These are phyloP conservation scores for Mesitornis unicolor DNA, from an alignment of 2,113 vertebrate species.

Conservation along the genomic window DNA sequence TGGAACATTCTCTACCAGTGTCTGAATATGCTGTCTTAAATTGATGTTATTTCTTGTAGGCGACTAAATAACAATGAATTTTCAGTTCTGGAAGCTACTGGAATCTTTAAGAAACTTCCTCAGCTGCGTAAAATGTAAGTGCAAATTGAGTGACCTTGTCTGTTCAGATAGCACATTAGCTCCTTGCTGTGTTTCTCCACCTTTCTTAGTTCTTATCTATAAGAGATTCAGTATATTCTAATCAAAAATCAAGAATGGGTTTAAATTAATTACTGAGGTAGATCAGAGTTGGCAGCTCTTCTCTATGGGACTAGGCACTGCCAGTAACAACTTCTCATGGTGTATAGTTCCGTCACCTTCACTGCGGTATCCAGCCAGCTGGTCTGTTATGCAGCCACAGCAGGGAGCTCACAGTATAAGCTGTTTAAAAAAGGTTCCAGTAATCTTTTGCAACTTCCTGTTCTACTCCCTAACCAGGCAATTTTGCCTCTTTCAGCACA, in stretches of 20 bases:
- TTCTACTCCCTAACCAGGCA: conserved; percentile 20
- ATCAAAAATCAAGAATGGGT: neutral
- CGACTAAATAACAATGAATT: conserved; percentile 98
- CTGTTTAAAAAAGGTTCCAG: conserved; percentile 12
- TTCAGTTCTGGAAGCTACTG: conserved; percentile 93
- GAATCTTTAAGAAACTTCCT: conserved; percentile 96
- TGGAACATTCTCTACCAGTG: neutral
- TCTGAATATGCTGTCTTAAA: neutral
- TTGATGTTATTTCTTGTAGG: conserved; percentile 63
- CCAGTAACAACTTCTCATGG: neutral
- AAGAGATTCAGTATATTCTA: neutral
- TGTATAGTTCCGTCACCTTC: neutral
- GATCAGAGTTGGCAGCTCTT: neutral
- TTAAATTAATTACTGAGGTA: neutral
- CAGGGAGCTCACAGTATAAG: conserved; percentile 7
- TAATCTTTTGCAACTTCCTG: conserved; percentile 59
- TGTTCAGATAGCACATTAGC: neutral
- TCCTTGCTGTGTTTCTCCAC: neutral
- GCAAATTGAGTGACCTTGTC: neutral
- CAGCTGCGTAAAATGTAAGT: conserved; percentile 98
- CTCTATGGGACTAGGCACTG: neutral
- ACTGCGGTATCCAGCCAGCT: conserved; percentile 6
- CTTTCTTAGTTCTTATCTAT: neutral
- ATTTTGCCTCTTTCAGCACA: conserved; percentile 55
- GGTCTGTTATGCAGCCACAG: conserved; percentile 3